phyloP scores from a whole-genome alignment of 2,113 vertebrate genomes.

The Barbus barbus region DNA sequence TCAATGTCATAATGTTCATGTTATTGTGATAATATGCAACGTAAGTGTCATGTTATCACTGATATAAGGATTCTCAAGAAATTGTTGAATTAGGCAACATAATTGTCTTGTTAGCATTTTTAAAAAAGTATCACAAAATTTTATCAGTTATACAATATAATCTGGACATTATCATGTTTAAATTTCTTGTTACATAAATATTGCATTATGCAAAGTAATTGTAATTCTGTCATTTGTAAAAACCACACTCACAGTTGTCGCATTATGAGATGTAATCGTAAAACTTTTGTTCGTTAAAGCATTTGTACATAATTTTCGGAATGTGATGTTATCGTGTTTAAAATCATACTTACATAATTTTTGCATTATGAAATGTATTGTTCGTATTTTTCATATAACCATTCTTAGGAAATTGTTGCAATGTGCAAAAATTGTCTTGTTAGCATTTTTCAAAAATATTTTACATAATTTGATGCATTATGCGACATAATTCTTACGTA shows the following conservation, averaged over 20 bases:
- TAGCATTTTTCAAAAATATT: no score
- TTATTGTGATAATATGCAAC: no score
- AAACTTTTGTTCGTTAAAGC: background rate
- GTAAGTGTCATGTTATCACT: background rate
- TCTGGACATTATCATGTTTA: background rate
- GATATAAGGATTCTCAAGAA: background rate
- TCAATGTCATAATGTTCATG: no score
- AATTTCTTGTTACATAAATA: background rate
- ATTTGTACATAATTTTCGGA: background rate
- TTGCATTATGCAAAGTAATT: background rate
- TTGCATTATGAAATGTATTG: background rate
- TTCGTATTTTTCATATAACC: no score
- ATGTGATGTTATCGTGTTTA: background rate
- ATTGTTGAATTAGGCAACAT: background rate
- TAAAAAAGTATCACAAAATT: background rate
- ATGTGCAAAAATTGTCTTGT: no score
- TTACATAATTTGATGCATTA: no score
- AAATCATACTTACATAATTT: no score
- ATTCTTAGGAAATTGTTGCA: background rate
- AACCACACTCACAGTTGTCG: background rate
- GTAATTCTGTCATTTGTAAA: background rate
- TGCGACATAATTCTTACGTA: no score
- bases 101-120: background rate
- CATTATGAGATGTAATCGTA: background rate
- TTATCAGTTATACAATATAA: no score